Conservation (phyloP, 2,797 vertebrate genomes). For the Melanotaenia parkinsoni region DNA sequence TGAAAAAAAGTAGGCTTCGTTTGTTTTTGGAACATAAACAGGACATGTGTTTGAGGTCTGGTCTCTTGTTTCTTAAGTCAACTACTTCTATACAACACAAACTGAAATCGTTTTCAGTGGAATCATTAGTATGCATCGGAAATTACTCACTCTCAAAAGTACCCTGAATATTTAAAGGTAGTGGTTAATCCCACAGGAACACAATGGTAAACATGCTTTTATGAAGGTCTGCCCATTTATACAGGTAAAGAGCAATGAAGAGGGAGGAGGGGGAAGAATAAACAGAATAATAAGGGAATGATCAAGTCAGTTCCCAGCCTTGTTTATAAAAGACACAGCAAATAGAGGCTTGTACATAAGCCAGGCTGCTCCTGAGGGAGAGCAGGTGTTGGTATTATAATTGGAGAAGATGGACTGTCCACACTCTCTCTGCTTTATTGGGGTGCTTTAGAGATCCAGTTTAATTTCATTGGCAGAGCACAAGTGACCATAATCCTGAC, state of each 20-base stretch:
- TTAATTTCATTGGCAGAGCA: constrained; percentile 80
- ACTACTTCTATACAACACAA: neutral
- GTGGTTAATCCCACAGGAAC: neutral
- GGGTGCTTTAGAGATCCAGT: constrained; percentile 69
- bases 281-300: neutral
- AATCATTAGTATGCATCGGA: neutral
- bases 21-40: neutral
- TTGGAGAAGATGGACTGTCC: constrained; percentile 67
- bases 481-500: constrained; percentile 81
- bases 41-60: neutral
- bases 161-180: neutral
- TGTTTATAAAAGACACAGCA: constrained; percentile 33
- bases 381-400: constrained; percentile 51
- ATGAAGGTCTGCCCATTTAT: neutral
- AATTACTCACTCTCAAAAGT: neutral
- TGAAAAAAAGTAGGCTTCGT: too few species aligned
- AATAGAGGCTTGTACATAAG: constrained; percentile 32
- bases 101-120: neutral
- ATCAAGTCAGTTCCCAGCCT: neutral
- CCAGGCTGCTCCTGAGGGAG: constrained; percentile 39
- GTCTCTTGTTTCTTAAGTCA: neutral
- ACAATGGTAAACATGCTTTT: neutral
- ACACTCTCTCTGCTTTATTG: constrained; percentile 65
- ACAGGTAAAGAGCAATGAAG: neutral
- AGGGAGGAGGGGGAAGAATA: neutral